Base-by-base conservation (phyloP, 1,140 invertebrate species). In the Telenomus remus region DNA sequence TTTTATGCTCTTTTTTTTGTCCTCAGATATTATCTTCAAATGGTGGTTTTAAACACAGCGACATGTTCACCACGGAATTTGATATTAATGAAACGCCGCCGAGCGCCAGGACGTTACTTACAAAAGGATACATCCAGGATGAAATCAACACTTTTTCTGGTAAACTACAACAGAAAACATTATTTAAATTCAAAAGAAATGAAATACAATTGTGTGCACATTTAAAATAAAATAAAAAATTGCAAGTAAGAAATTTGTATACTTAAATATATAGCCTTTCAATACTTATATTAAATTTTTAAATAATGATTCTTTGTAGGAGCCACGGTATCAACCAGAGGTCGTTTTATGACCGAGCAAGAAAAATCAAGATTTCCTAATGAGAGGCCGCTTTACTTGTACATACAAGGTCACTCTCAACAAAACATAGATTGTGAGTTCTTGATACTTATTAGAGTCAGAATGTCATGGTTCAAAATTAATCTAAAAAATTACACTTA, bases 31-130 rank as follows among this genome's bases (percentile, higher is more conserved):
- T 80, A 61, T 75, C 79, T n/a, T 80, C 84, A 49, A 88, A 87
- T 81, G 79, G 83, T 61, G 78, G 83, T 53, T 89, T 84, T 35
- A 88, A 88, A 69, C 80, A 80, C 71, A 78, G 83, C 19, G 89
- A 90, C 77, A 84, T 89, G 56, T 89, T 86, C 70, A 89, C 87
- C 13, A 89, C 89, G 11, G 91, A 92, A 77, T 91, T 91, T 75
- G 91, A 91, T 79, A 92, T 92, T 46, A 92, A 92, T 79, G 90
- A 92, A 87, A 91, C 90, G 35, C 90, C 91, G 46, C 85, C 90
- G 12, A 89, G 88, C 73, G 91, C 91, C 70, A 84, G 91, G 69
- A 92, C 91, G 60, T 85, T 92, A 54, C 85, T 92, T 43, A 92
- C 91, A 13, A 89, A 91, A 76, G 91, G 91, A 16, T 89, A 90